These are phyloP conservation scores for Hirundo rustica DNA, from an alignment of 2,797 vertebrate genomes.

Conservation along the genomic window DNA sequence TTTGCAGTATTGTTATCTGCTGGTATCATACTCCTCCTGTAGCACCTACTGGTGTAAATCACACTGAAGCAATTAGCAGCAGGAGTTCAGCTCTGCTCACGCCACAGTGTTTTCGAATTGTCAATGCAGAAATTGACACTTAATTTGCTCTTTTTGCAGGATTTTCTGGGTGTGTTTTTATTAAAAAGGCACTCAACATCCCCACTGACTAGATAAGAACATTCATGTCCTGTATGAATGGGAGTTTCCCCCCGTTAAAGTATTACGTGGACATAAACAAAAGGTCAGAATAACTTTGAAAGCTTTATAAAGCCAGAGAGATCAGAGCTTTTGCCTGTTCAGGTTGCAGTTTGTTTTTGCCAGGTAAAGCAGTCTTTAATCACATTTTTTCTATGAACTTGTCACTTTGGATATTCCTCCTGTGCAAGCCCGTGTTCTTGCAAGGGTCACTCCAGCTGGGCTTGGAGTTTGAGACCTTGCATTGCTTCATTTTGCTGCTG, in stretches of 20 bases:
- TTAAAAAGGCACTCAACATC: background rate
- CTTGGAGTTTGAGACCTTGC: background rate
- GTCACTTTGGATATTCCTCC: background rate
- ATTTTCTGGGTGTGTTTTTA: background rate
- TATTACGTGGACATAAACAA: background rate
- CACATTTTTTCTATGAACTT: background rate
- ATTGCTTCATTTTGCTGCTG: background rate
- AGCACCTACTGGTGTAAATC: slow-evolving; percentile 2
- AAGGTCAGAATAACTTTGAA: background rate
- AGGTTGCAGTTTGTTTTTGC: background rate
- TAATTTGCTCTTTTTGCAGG: background rate
- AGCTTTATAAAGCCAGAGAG: background rate
- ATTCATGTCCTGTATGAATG: background rate
- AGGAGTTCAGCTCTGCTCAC: background rate
- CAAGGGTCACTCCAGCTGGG: background rate
- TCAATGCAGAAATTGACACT: background rate
- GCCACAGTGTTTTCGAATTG: background rate
- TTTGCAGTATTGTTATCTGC: background rate
- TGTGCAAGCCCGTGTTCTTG: background rate
- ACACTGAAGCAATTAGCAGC: background rate
- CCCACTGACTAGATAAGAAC: background rate
- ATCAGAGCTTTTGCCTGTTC: background rate
- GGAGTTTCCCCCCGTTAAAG: fast-evolving
- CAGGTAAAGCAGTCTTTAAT: background rate
- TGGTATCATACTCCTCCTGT: background rate